A percentile compares a stretch with the other conserved stretches of the same genome.
Evolutionary conservation across 2,888 invertebrate genomes (phyloP).

Genomic region (Thera britannica): DNA sequence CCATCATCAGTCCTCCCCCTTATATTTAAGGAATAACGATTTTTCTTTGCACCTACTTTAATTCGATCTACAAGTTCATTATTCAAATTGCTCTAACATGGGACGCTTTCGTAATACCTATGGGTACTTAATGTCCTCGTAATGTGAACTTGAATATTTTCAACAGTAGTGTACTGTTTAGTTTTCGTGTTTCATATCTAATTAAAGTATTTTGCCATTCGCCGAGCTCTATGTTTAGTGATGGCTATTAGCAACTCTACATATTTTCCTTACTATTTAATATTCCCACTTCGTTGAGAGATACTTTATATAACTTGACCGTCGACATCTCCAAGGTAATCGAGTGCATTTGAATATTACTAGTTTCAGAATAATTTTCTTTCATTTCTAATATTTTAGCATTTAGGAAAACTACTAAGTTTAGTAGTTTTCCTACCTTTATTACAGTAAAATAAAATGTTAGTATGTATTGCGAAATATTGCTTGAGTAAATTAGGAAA

Average conservation of each 20-base stretch:
- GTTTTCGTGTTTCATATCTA: not conserved
- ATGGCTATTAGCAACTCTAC: constrained; percentile 38
- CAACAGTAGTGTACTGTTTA: not conserved
- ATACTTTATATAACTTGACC: constrained; percentile 38
- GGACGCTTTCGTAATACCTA: no score
- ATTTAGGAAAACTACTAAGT: no score
- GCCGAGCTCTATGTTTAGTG: constrained; percentile 25
- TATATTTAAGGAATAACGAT: no score
- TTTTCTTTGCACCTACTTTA: no score
- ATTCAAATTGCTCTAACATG: no score
- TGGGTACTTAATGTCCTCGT: no score
- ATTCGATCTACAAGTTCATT: no score
- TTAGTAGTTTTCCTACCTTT: not conserved
- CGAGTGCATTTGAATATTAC: not conserved
- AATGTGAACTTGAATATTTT: not conserved
- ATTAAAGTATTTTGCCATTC: constrained; percentile 15
- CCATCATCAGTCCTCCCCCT: no score
- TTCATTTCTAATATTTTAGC: not conserved
- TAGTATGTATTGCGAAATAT: no score
- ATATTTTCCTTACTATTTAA: constrained; percentile 65
- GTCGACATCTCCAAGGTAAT: constrained; percentile 37
- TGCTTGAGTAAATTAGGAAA: no score
- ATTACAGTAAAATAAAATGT: not conserved
- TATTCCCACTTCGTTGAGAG: constrained; percentile 56
- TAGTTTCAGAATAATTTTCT: not conserved